A percentile compares a stretch with the other conserved stretches of the same genome.
Conservation (phyloP, 2,797 vertebrate species). For the Squalus acanthias region DNA sequence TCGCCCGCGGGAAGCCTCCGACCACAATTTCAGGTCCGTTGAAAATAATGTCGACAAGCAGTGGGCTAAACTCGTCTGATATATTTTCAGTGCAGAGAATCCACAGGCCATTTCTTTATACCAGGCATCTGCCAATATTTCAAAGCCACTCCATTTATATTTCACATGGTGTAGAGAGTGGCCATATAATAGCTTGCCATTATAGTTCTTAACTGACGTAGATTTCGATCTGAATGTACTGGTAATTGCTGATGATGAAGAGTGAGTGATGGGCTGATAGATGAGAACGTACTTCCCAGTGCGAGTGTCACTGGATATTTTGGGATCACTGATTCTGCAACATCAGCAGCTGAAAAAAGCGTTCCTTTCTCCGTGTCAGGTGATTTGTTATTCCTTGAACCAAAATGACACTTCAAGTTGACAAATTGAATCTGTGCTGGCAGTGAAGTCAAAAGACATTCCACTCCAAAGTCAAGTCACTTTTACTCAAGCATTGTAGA, state of each 20-base stretch:
- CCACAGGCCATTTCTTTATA: neutral
- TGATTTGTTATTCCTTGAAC: neutral
- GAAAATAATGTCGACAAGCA: neutral
- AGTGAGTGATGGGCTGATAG: neutral
- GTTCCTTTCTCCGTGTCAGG: neutral
- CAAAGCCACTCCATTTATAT: neutral
- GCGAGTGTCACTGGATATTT: neutral
- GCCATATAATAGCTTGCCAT: neutral
- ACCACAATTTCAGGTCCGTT: too few relatives aligned
- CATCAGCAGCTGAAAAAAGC: slow-evolving; percentile 13
- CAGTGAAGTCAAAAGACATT: neutral
- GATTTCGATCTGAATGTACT: neutral
- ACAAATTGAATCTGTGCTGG: neutral
- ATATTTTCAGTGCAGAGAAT: neutral
- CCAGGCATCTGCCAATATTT: neutral
- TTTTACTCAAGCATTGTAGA: neutral
- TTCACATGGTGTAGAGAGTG: neutral
- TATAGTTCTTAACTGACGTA: neutral
- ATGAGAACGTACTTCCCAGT: neutral
- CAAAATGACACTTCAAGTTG: slow-evolving; percentile 17
- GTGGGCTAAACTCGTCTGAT: neutral
- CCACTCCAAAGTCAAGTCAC: neutral
- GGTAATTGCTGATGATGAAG: neutral
- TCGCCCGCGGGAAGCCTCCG: too few relatives aligned
- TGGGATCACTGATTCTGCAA: slow-evolving; percentile 21